Evolutionary conservation across 2,113 vertebrate genomes (phyloP).

Genomic region (Pavo muticus): DNA sequence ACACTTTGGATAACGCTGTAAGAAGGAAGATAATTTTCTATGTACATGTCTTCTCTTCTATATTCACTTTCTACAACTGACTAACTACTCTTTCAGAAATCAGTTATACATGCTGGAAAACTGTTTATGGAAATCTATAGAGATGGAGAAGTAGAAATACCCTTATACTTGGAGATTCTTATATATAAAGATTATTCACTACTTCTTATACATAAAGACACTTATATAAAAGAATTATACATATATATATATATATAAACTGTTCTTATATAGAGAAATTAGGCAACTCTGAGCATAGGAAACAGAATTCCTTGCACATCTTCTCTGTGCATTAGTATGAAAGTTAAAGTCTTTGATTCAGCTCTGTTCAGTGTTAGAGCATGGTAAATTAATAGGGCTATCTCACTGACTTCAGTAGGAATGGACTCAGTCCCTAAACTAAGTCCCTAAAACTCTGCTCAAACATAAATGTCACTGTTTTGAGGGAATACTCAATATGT

Average conservation of each 20-base stretch:
- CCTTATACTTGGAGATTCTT: background rate
- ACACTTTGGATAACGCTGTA: background rate
- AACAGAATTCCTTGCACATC: background rate
- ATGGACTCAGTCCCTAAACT: background rate
- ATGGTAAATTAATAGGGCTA: constrained; percentile 10
- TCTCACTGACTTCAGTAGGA: background rate
- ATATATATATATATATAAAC: background rate
- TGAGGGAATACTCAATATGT: constrained; percentile 29
- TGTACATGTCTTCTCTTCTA: background rate
- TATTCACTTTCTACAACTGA: background rate
- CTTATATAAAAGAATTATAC: too few relatives aligned
- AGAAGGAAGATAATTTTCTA: background rate
- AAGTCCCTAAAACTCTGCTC: background rate
- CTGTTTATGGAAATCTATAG: background rate
- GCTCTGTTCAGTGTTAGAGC: background rate
- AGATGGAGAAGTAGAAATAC: background rate
- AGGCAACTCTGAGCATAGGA: background rate
- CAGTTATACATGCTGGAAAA: background rate
- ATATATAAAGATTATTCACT: background rate
- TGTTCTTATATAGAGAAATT: background rate
- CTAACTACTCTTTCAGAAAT: background rate
- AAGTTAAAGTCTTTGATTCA: background rate
- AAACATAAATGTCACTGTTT: constrained; percentile 29
- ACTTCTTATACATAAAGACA: too few relatives aligned
- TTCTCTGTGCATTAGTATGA: background rate